Evolutionary conservation across 2,888 invertebrate species (phyloP).

Genomic region (Xylocampa areola): DNA sequence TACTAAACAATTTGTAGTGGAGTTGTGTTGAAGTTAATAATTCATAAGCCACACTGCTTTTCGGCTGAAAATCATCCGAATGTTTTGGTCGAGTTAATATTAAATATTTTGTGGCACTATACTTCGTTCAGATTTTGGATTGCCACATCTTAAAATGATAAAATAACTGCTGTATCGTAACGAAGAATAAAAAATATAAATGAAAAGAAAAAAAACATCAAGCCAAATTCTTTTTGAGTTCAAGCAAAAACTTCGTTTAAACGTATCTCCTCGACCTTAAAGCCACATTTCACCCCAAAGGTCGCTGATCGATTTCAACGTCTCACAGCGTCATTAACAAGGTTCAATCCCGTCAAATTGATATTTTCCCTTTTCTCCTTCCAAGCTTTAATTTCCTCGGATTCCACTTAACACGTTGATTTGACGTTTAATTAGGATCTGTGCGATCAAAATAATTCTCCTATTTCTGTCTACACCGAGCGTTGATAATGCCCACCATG

Average conservation of each 20-base stretch:
- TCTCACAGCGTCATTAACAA: slow-evolving; percentile 16
- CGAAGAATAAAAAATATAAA: no score
- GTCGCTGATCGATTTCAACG: slow-evolving; percentile 31
- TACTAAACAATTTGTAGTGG: background rate
- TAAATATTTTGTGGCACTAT: no score
- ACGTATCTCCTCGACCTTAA: slow-evolving; percentile 14
- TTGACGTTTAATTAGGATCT: slow-evolving; percentile 56
- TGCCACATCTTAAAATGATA: no score
- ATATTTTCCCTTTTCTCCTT: slow-evolving; percentile 31
- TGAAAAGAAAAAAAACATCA: no score
- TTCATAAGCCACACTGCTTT: slow-evolving; percentile 1
- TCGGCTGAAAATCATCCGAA: background rate
- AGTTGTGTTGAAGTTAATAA: slow-evolving; percentile 1
- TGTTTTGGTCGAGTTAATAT: background rate
- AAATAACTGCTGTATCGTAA: no score
- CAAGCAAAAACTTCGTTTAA: slow-evolving; percentile 19
- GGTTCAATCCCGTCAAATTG: slow-evolving; percentile 34
- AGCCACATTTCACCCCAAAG: slow-evolving; percentile 17
- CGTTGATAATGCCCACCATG: slow-evolving; percentile 2
- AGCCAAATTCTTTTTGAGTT: slow-evolving; percentile 12
- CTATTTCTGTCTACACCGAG: slow-evolving; percentile 30
- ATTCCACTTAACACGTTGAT: slow-evolving; percentile 45
- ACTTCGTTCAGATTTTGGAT: no score
- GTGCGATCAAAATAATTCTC: slow-evolving; percentile 47
- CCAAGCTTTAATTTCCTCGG: slow-evolving; percentile 39